These are phyloP conservation scores for Eubucco bourcierii DNA, from an alignment of 2,113 vertebrate species.

Conservation along the genomic window DNA sequence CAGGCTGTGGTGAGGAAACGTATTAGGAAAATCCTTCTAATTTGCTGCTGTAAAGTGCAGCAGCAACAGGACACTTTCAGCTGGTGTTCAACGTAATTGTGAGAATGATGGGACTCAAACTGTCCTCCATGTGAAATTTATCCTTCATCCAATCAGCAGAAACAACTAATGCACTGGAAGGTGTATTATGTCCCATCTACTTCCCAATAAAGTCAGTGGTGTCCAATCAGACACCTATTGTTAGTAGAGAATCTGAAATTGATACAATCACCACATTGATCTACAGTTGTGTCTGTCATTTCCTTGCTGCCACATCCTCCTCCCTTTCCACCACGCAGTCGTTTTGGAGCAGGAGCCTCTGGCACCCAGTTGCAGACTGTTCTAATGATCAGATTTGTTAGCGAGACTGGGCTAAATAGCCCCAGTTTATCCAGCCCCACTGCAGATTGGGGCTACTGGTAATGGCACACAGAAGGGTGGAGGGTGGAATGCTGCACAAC, in stretches of 20 bases:
- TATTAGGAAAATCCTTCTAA: conserved; percentile 56
- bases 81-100: conserved; percentile 67
- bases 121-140: conserved; percentile 70
- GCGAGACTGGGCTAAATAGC: background rate
- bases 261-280: conserved; percentile 82
- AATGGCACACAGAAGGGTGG: background rate
- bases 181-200: conserved; percentile 75
- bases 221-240: conserved; percentile 83
- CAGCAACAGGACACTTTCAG: conserved; percentile 68
- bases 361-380: conserved; percentile 31
- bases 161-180: conserved; percentile 75
- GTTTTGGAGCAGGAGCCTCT: background rate
- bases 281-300: conserved; percentile 74
- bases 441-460: background rate
- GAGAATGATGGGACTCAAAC: conserved; percentile 68
- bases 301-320: conserved; percentile 17
- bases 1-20: conserved; percentile 8
- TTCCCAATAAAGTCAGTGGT: conserved; percentile 78
- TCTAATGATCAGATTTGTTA: conserved; percentile 11
- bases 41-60: conserved; percentile 42
- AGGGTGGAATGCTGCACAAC: background rate
- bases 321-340: background rate
- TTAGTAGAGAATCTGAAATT: conserved; percentile 80
- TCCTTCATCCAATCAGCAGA: conserved; percentile 79
- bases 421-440: background rate